Base-by-base conservation (phyloP, 2,113 vertebrate species). In the Austrofundulus limnaeus region DNA sequence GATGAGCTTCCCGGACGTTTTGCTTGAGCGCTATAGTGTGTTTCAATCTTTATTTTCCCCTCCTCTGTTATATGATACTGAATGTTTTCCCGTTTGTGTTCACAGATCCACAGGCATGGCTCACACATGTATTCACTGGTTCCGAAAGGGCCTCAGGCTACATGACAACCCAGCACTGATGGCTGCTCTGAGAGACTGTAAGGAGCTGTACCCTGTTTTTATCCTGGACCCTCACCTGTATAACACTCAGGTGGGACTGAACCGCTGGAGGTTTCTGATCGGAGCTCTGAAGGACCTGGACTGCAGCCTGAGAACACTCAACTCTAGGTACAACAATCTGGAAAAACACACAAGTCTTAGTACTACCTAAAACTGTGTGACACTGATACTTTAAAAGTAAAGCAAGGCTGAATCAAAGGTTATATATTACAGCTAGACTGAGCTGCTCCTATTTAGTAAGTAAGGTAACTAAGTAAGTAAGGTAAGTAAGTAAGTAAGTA, bases 111-210 rank as follows among this genome's bases (percentile, higher is more conserved):
- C 54, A 51, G 66, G 0, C 31, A 93, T 91, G 90, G 70, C 62
- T 34, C 88, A 92, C 2, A 77, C 52, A 2, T 88, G 85, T 14
- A 84, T 91, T 39, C 92, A 92, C 78, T 92, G 92, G 91, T 93
- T 93, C 76, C 78, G 82, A 10, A 94, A 93, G 63, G 92, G 91
- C 3, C 90, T 93, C 24, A 61, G 88, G 23, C 66, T 93, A 20
- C 92, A 93, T 5, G 87, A 93, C 59, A 94, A 93, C 77, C 87
- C 86, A 0, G 84, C 89, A 0, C 75, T 92, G 41, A 70, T 90
- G 58, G 74, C 84, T 0, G 88, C 92, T 0, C 42, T 92, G 24
- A 70, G 55, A 3, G 49, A 90, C 28, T 90, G 91, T 53, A 49
- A 11, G 37, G 45, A 83, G 66, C 77, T 94, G 16, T 88, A 89